These are phyloP conservation scores for Haemorhous mexicanus DNA, from an alignment of 2,113 vertebrate species.

Conservation along the genomic window DNA sequence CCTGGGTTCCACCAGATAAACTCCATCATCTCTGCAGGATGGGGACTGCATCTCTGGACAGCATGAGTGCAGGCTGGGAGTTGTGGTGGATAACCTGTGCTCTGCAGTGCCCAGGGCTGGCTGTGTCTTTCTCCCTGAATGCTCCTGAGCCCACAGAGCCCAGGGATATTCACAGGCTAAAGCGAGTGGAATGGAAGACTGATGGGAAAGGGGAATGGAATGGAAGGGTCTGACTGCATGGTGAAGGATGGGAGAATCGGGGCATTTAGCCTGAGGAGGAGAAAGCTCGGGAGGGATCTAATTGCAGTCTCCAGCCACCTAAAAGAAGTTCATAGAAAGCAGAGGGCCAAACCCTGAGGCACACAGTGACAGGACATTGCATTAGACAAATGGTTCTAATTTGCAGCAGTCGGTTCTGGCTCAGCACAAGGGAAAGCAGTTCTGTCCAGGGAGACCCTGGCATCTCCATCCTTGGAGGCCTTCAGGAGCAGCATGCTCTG, in stretches of 20 bases:
- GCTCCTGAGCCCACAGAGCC: background rate
- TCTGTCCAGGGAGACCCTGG: background rate
- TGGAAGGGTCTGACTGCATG: rapidly evolving
- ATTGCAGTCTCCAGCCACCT: background rate
- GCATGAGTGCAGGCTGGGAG: background rate
- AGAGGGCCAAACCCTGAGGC: background rate
- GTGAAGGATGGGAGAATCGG: background rate
- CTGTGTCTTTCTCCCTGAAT: background rate
- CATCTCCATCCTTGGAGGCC: background rate
- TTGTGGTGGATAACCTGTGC: background rate
- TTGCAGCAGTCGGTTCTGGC: background rate
- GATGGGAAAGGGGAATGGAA: background rate
- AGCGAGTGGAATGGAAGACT: rapidly evolving
- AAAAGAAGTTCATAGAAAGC: background rate
- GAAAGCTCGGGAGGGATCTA: background rate
- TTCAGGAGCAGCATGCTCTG: background rate
- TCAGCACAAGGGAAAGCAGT: background rate
- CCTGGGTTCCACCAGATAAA: background rate
- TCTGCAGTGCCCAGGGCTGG: background rate
- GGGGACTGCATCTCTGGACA: background rate
- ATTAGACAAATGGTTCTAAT: background rate
- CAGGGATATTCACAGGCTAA: background rate
- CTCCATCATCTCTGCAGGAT: background rate
- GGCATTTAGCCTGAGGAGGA: background rate
- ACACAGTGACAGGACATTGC: background rate